Evolutionary conservation across 2,113 vertebrate genomes (phyloP), one percentile per base, ranked within the genome.

Genomic region (Raja brachyura): DNA sequence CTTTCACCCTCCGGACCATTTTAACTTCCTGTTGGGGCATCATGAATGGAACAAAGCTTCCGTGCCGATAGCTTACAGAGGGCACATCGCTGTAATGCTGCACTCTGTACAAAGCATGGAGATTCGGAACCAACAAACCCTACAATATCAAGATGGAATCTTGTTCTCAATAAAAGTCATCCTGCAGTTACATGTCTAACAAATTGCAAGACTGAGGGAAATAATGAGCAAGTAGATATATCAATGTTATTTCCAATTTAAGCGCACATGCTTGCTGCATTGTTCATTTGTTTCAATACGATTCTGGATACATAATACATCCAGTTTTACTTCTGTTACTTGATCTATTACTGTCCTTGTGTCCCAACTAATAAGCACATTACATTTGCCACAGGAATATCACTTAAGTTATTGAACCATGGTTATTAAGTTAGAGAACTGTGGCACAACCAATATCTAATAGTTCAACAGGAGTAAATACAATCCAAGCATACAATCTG

Each of bases 1-100:
- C 90, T 92, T 73, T 92, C 66, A 73, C 90, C 90, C 68, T 10
- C 11, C 20, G 25, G 33, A 68, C 66, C 90, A 92, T 92, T 92
- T 92, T 25, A 48, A 92, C 90, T 92, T 92, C 68, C 90, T 92
- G 33, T 48, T 39, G 33, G 90, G 31, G 48, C 4, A 54, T 13
- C 68, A 92, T 70, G 39, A 88, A 88, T 66, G 39, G 90, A 92
- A 73, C 88, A 92, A 39, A 73, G 31, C 63, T 73, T 33, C 33
- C n/a, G 61, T 13, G 28, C 83, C 31, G 83, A 25, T 83, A 54
- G 54, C 48, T 56, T 22, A 5, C 13, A 28, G 31, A 16, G 83
- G 59, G 18, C 61, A 31, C 56, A 13, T 63, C 59, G 5, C 48
- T 63, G 13, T 88, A 31, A 86, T 14, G 25, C 28, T 10, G 22